Percentiles rank a stretch among this genome's conserved stretches.
Conservation (phyloP, 92 coral and sea anemone species). For the Porites evermanni region DNA sequence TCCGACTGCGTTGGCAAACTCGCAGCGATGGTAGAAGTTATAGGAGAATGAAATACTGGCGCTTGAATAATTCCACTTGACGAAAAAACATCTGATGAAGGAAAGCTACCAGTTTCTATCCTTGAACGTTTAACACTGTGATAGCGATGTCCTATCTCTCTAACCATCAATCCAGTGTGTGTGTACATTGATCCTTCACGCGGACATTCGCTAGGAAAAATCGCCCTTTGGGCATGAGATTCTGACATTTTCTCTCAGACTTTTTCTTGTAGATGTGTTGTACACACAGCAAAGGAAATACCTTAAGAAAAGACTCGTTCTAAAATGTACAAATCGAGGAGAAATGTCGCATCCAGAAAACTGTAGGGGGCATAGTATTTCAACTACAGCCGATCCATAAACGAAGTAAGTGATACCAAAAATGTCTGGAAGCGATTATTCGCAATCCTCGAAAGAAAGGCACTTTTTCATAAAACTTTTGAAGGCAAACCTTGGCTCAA, state of each 20-base stretch:
- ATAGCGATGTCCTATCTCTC: slow-evolving; percentile 64
- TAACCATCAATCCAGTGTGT: slow-evolving; percentile 42
- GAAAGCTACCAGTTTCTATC: slow-evolving; percentile 66
- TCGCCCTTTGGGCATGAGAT: slow-evolving; percentile 38
- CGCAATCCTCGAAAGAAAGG: neutral
- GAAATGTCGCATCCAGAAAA: slow-evolving; percentile 44
- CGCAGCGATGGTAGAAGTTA: slow-evolving; percentile 72
- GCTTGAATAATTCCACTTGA: slow-evolving; percentile 63
- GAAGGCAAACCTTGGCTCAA: slow-evolving; percentile 33
- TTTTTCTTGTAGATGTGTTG: neutral
- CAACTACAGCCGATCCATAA: slow-evolving; percentile 16
- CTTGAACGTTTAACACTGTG: slow-evolving; percentile 75
- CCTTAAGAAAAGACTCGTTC: neutral
- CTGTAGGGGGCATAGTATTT: slow-evolving; percentile 56
- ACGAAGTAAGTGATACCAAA: slow-evolving; percentile 23
- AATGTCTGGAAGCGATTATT: neutral
- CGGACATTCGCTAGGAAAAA: slow-evolving; percentile 30
- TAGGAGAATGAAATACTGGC: slow-evolving; percentile 68
- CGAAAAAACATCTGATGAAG: slow-evolving; percentile 57
- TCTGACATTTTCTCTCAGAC: slow-evolving; percentile 31
- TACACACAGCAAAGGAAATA: neutral
- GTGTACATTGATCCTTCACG: slow-evolving; percentile 25
- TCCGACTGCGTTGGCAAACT: slow-evolving; percentile 74
- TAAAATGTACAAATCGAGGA: slow-evolving; percentile 17
- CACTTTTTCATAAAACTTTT: slow-evolving; percentile 7